Conservation (phyloP, 2,888 invertebrate genomes). For the Acheta domesticus region DNA sequence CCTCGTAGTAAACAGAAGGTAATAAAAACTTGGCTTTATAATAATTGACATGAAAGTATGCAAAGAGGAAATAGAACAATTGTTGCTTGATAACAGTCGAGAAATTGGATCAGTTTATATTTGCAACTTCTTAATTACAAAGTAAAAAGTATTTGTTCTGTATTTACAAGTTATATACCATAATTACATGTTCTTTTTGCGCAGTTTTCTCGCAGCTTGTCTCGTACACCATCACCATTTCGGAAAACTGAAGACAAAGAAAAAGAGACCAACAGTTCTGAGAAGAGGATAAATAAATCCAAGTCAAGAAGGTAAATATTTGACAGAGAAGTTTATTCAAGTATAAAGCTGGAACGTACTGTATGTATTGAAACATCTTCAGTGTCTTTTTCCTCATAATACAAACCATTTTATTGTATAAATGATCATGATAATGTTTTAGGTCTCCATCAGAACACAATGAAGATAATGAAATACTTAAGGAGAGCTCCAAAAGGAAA, state of each 20-base stretch:
- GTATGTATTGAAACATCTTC: not conserved
- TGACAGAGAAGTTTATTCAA: not conserved
- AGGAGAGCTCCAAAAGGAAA: conserved; percentile 20
- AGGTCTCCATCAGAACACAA: conserved; percentile 27
- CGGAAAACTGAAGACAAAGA: conserved; percentile 64
- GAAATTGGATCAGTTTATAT: too few species aligned
- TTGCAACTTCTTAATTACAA: too few species aligned
- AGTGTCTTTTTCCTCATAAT: not conserved
- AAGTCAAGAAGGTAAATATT: conserved; percentile 28
- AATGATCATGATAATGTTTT: not conserved
- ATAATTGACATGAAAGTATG: not conserved
- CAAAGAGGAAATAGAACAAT: not conserved
- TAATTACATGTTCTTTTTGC: too few species aligned
- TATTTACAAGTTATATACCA: too few species aligned
- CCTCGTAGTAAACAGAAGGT: conserved; percentile 28
- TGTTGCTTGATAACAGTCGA: too few species aligned
- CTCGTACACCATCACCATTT: conserved; percentile 83
- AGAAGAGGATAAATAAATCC: conserved; percentile 30
- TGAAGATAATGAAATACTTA: conserved; percentile 23
- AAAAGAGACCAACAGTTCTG: conserved; percentile 22
- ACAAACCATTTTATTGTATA: not conserved
- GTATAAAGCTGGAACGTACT: too few species aligned
- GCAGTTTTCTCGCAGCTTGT: conserved; percentile 63
- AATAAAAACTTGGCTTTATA: not conserved
- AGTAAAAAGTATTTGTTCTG: too few species aligned